Conservation (phyloP, 2,113 vertebrate species). For the Micromys minutus region DNA sequence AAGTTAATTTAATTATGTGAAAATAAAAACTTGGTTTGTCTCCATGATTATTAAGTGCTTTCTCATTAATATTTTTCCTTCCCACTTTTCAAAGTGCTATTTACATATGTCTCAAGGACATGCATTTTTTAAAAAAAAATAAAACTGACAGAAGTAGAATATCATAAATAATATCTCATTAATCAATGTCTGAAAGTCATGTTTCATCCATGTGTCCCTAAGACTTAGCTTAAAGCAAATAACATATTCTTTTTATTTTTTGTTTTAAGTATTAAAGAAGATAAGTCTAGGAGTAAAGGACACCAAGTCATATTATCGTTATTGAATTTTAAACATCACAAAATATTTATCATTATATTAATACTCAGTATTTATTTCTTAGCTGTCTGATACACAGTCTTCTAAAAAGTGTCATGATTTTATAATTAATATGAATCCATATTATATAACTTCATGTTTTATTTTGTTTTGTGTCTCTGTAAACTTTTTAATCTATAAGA, state of each 20-base stretch:
- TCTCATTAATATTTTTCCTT: not conserved
- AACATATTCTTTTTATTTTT: not conserved
- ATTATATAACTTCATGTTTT: not conserved
- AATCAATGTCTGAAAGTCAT: not conserved
- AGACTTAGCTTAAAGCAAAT: not conserved
- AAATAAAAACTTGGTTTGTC: not conserved
- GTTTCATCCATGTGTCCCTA: not conserved
- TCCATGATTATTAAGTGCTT: not conserved
- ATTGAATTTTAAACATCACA: not conserved
- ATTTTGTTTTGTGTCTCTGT: not conserved
- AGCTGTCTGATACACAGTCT: not conserved
- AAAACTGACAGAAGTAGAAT: not conserved
- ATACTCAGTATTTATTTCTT: not conserved
- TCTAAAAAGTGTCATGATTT: not conserved
- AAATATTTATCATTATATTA: not conserved
- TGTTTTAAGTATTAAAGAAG: not conserved
- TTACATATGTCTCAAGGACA: not conserved
- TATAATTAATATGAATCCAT: not conserved
- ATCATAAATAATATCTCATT: not conserved
- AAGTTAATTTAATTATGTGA: not conserved
- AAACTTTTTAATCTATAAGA: not conserved
- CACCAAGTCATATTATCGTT: not conserved
- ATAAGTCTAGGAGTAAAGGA: not conserved
- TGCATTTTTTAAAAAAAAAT: not conserved
- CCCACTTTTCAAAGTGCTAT: not conserved